Base-by-base conservation (phyloP, 1,140 invertebrate species). In the Drosophila ambigua region DNA sequence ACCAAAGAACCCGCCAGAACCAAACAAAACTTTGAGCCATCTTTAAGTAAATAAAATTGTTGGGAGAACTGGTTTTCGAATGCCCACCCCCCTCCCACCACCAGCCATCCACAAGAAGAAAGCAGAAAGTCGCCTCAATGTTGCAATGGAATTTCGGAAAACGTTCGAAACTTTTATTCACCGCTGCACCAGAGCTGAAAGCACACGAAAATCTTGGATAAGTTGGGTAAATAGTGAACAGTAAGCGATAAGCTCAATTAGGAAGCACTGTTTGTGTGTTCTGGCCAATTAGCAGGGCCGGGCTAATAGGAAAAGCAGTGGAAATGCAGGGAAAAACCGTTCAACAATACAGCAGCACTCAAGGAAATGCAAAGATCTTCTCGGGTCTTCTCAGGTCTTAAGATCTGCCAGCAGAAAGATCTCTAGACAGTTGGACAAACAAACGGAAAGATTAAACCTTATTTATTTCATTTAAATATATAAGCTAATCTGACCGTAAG, bases 21-120 rank as follows among this genome's bases (percentile, higher is more conserved):
- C 28, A 9, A 35, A 50, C 2, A 48, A 48, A 35, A 35, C 49
- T 26, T 48, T 0, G 23, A 31, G 51, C 67, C 24, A 53, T 20
- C 57, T 26, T 4, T 45, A 7, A 41, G 49, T 59, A 75, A 79
- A 69, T 66, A 54, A 66, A 59, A 49, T 67, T 41, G 43, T 52
- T 20, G 85, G 1, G 11, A 39, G 35, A 85, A 85, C 79, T 67
- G 45, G 79, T 82, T 82, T 82, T 58, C 20, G 68, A 20, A 20
- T 20, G 16, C 16, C 16, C 16, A 0, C 20, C 16, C 16, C 16
- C 20, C 20, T 2, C 20, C 20, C 20, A 20, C 20, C 20, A 0
- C 20, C 20, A 16, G 16, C 16, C 16, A 16, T 20, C 20, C 20
- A 5, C 31, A 20, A 9, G 41, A 69, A 55, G 76, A 79, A 73